A percentile compares a stretch with the other conserved stretches of the same genome.
Conservation (phyloP, 1,140 invertebrate genomes). For the Ruditapes philippinarum region DNA sequence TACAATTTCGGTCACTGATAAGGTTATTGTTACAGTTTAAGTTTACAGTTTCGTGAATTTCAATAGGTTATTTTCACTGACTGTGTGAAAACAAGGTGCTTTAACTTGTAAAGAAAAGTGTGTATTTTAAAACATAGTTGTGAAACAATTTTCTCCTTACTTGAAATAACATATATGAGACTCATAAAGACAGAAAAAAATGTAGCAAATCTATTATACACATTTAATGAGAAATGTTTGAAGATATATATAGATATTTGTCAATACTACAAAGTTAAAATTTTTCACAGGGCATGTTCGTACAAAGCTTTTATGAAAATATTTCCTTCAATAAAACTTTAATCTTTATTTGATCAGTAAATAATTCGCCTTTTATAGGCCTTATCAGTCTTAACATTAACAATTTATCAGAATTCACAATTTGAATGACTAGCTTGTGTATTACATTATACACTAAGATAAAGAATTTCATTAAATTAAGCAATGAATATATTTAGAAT, state of each 20-base stretch:
- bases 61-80: neutral
- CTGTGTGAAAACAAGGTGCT: neutral
- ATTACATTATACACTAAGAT: too few relatives aligned
- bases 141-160: too few relatives aligned
- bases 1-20: conserved; percentile 1
- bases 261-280: neutral
- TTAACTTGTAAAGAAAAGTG: neutral
- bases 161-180: too few relatives aligned
- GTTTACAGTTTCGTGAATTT: neutral
- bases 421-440: too few relatives aligned
- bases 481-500: too few relatives aligned
- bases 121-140: neutral
- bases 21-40: neutral
- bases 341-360: conserved; percentile 35
- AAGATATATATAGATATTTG: neutral
- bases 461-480: too few relatives aligned
- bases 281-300: neutral
- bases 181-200: too few relatives aligned
- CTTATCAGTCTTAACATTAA: neutral
- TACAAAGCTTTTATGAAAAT: conserved; percentile 22
- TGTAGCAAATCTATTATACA: neutral
- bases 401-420: too few relatives aligned
- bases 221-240: neutral
- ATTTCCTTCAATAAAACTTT: neutral
- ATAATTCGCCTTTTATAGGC: neutral